A percentile compares a stretch with the other conserved stretches of the same genome.
phyloP scores from a whole-genome alignment of 1,140 invertebrate species.

The Adelges cooleyi region DNA sequence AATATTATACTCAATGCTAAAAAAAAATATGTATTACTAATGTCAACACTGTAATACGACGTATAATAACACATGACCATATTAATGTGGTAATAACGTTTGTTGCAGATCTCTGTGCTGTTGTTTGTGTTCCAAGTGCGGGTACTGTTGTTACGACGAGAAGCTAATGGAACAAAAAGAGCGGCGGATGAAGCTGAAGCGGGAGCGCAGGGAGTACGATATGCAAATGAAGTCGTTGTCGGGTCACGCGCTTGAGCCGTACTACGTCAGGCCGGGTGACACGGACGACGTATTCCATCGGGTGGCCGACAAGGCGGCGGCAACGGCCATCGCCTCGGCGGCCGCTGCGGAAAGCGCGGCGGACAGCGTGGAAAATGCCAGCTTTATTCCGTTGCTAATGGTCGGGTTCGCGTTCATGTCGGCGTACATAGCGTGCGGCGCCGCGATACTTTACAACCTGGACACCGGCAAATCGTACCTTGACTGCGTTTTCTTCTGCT shows the following conservation, averaged over 20 bases:
- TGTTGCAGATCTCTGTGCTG: conserved; percentile 65
- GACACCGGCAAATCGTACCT: conserved; percentile 67
- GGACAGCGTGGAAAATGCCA: conserved; percentile 34
- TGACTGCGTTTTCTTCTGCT: conserved; percentile 89
- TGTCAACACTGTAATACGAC: no score
- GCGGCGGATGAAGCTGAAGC: conserved; percentile 57
- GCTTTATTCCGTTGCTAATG: conserved; percentile 59
- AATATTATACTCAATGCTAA: no score
- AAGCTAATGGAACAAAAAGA: conserved; percentile 65
- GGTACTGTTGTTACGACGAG: conserved; percentile 75
- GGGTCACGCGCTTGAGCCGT: conserved; percentile 57
- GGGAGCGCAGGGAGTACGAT: conserved; percentile 60
- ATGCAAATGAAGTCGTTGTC: conserved; percentile 43
- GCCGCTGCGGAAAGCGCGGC: conserved; percentile 9
- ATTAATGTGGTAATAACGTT: no score
- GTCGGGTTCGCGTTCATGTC: conserved; percentile 68
- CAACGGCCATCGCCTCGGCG: conserved; percentile 39
- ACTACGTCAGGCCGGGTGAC: conserved; percentile 50
- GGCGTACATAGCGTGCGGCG: conserved; percentile 74
- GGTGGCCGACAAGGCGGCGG: conserved; percentile 17
- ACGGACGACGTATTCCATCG: conserved; percentile 20
- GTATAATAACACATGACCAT: no score
- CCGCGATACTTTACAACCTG: conserved; percentile 71
- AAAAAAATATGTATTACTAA: no score
- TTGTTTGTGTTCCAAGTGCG: conserved; percentile 70